A percentile compares a stretch with the other conserved stretches of the same genome.
phyloP scores from a whole-genome alignment of 2,888 invertebrate species.

The Amblyteles armatorius region DNA sequence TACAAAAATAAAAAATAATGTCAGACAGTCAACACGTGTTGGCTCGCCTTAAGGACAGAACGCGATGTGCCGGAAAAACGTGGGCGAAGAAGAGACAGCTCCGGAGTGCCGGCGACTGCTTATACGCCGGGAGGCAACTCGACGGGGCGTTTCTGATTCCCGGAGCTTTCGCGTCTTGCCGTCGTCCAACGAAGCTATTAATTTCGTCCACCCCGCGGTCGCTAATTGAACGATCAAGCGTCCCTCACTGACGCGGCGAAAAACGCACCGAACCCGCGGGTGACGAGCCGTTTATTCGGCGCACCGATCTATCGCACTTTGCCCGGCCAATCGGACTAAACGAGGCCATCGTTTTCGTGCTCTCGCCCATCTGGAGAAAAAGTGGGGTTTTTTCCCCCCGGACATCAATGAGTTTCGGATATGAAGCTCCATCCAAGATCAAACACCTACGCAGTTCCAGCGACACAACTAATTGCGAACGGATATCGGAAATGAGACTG shows the following conservation, averaged over 20 bases:
- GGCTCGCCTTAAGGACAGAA: conserved; percentile 44
- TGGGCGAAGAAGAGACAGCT: conserved; percentile 44
- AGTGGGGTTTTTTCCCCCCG: background rate
- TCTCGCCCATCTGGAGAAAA: background rate
- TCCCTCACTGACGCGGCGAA: conserved; percentile 66
- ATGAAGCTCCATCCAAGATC: background rate
- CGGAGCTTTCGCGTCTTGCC: conserved; percentile 20
- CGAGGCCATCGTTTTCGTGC: conserved; percentile 8
- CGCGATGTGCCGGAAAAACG: conserved; percentile 30
- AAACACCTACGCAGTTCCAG: background rate
- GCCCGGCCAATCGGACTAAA: background rate
- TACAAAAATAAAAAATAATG: conserved; percentile 2
- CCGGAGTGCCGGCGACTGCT: conserved; percentile 14
- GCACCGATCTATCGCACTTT: background rate
- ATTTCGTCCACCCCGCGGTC: conserved; percentile 62
- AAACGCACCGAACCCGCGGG: conserved; percentile 60
- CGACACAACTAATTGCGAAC: background rate
- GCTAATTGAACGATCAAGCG: conserved; percentile 71
- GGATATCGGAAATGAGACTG: background rate
- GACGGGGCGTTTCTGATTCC: conserved; percentile 43
- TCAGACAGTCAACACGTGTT: conserved; percentile 50
- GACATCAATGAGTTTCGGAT: background rate
- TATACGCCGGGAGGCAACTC: background rate
- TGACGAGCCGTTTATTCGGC: conserved; percentile 60
- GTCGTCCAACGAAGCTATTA: conserved; percentile 58